A percentile compares a stretch with the other conserved stretches of the same genome.
Evolutionary conservation across 2,888 invertebrate genomes (phyloP).

Genomic region (Drosophila meridionalis): DNA sequence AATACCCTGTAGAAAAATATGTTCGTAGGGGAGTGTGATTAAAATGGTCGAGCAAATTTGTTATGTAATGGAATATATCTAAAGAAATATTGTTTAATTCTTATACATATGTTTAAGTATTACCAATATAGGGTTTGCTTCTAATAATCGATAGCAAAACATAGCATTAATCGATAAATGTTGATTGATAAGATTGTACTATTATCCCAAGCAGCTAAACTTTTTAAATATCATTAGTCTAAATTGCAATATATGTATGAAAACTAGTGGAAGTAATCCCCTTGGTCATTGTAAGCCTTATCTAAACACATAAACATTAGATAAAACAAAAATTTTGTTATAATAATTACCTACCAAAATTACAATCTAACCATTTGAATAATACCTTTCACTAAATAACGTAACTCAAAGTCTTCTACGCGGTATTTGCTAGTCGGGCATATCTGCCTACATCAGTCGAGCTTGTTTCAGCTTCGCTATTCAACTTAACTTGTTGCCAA

Average conservation of each 20-base stretch:
- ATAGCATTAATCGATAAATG: neutral
- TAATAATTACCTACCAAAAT: too few relatives aligned
- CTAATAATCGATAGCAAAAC: neutral
- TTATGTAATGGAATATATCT: too few relatives aligned
- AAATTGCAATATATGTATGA: neutral
- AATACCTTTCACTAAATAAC: neutral
- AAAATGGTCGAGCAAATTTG: neutral
- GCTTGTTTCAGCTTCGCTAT: neutral
- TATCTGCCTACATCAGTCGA: too few relatives aligned
- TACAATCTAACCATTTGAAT: neutral
- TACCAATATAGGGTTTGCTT: neutral
- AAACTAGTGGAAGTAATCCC: neutral
- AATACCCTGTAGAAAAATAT: neutral
- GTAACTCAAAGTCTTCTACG: neutral
- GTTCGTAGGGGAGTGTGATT: neutral
- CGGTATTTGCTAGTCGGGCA: slow-evolving; percentile 2
- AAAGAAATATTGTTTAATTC: neutral
- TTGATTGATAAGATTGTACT: neutral
- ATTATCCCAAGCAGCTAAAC: neutral
- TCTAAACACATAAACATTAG: too few relatives aligned
- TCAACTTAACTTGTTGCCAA: neutral
- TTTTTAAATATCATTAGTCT: neutral
- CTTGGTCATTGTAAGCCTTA: too few relatives aligned
- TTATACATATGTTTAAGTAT: neutral
- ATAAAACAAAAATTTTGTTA: too few relatives aligned